Conservation (phyloP, 2,797 vertebrate genomes). For the Tachyglossus aculeatus region DNA sequence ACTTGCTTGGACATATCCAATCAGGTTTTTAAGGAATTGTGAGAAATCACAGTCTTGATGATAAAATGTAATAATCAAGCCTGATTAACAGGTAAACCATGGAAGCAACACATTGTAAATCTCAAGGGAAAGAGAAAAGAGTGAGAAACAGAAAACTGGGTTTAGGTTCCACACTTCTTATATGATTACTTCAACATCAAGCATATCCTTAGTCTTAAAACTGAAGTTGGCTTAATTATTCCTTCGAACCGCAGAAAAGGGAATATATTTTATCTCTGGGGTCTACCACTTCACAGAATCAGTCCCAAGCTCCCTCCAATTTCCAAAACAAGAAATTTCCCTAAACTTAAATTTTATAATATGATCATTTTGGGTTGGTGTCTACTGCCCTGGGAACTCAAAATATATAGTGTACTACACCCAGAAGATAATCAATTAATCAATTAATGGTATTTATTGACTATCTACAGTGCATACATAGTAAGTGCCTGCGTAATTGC, state of each 20-base stretch:
- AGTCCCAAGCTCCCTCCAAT: not conserved
- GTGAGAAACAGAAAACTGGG: not conserved
- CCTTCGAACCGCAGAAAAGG: not conserved
- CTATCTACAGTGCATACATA: too few relatives aligned
- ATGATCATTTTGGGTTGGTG: too few relatives aligned
- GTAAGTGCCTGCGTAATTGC: too few relatives aligned
- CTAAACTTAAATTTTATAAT: too few relatives aligned
- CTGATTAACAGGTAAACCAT: not conserved
- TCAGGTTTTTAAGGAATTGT: not conserved
- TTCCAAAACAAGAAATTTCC: too few relatives aligned
- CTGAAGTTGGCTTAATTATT: not conserved
- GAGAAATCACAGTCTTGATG: not conserved
- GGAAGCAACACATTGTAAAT: not conserved
- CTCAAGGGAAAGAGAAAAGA: not conserved
- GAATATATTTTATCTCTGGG: not conserved
- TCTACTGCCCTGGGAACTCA: too few relatives aligned
- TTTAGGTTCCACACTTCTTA: not conserved
- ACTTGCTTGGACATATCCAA: not conserved
- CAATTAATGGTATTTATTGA: too few relatives aligned
- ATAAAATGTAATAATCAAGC: conserved; percentile 22
- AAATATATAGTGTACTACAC: too few relatives aligned
- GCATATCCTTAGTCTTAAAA: not conserved
- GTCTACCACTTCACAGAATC: not conserved
- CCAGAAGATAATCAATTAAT: too few relatives aligned
- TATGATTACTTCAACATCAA: too few relatives aligned